Evolutionary conservation across 2,797 vertebrate species (phyloP), one percentile per base, ranked within the genome.

Genomic region (Phaenicophaeus curvirostris): DNA sequence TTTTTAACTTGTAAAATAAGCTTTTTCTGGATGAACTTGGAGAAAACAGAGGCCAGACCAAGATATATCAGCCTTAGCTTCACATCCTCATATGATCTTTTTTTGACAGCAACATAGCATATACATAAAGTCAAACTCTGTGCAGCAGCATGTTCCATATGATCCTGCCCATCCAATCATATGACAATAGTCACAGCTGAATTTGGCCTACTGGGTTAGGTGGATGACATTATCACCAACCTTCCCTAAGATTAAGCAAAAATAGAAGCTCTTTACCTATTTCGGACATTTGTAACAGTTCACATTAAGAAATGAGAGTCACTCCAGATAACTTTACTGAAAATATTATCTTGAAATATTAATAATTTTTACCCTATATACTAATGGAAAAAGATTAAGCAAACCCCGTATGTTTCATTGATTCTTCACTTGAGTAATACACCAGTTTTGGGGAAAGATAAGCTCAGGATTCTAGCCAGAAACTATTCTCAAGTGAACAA

Each of bases 391-490:
- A 90, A 55, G 51, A 53, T 72, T 30, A 89, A 71, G 33, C 41
- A 85, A 90, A 94, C 54, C 24, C 2, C 53, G 82, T 61, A 67
- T 6, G 80, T 95, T 57, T 48, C 84, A 57, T 20, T 89, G 71
- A 83, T 85, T 83, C 25, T 69, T 89, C 37, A 46, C 39, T 31
- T 53, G 73, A 96, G 54, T 73, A 66, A 76, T 30, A 41, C 1
- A 2, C 35, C 66, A 59, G 30, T 66, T 93, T 75, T 48, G 72
- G 58, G 53, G 27, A 84, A 11, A 80, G 42, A 91, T 23, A 67
- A 66, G 16, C 31, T 89, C 55, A 79, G 55, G 48, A 89, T 82
- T 93, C 59, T 42, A 93, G 77, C 71, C 77, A 87, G 86, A 85
- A 76, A 23, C 31, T 58, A 46, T 74, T 90, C 69, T 93, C 51